Evolutionary conservation across 1,140 invertebrate genomes (phyloP).

Genomic region (Heliothis subflexa): DNA sequence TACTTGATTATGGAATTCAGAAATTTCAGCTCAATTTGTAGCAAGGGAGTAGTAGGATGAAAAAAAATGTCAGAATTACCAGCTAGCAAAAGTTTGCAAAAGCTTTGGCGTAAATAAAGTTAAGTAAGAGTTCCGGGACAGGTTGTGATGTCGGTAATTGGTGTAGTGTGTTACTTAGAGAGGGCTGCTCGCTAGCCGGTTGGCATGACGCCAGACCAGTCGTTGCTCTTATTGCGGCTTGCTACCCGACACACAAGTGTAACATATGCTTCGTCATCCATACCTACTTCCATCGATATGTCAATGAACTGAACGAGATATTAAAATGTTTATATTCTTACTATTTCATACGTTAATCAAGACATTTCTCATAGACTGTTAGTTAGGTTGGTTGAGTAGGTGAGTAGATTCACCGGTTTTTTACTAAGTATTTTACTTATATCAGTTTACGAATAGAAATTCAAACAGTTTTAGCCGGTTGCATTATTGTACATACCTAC

Average conservation of each 20-base stretch:
- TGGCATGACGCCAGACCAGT: slow-evolving; percentile 37
- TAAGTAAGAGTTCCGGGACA: slow-evolving; percentile 35
- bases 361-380: too few relatives aligned
- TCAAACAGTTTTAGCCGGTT: too few relatives aligned
- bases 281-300: background rate
- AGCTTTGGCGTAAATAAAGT: slow-evolving; percentile 13
- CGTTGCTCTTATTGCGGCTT: slow-evolving; percentile 41
- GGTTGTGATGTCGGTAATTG: slow-evolving; percentile 45
- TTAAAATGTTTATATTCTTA: background rate
- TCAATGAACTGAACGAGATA: background rate
- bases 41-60: background rate
- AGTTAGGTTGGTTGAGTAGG: too few relatives aligned
- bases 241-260: slow-evolving; percentile 31
- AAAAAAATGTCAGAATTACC: background rate
- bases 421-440: too few relatives aligned
- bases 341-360: too few relatives aligned
- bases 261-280: slow-evolving; percentile 2
- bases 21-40: slow-evolving; percentile 2
- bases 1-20: background rate
- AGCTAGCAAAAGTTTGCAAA: slow-evolving; percentile 6
- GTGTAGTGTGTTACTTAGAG: slow-evolving; percentile 44
- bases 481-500: too few relatives aligned
- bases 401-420: too few relatives aligned
- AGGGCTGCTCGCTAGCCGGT: slow-evolving; percentile 37
- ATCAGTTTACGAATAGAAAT: too few relatives aligned